Conservation (phyloP, 2,888 invertebrate genomes). For the Euzophera pinguis region DNA sequence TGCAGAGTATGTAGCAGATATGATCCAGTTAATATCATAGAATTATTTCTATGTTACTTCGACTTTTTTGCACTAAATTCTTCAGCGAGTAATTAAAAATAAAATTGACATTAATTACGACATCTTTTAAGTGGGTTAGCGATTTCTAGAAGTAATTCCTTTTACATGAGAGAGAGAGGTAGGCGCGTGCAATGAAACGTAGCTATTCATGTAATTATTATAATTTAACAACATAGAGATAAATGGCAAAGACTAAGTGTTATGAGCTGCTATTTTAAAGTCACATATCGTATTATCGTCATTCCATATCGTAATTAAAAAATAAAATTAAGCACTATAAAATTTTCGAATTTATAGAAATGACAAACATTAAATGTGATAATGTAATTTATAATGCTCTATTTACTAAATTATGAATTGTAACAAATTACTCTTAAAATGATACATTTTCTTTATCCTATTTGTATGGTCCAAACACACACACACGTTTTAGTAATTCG, state of each 20-base stretch:
- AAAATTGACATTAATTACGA: constrained; percentile 73
- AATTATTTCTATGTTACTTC: constrained; percentile 23
- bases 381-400: too few species aligned
- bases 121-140: constrained; percentile 64
- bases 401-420: too few species aligned
- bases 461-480: too few species aligned
- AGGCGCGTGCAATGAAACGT: constrained; percentile 51
- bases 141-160: constrained; percentile 67
- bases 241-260: constrained; percentile 30
- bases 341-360: too few species aligned
- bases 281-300: constrained; percentile 17
- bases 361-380: too few species aligned
- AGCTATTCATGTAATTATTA: constrained; percentile 58
- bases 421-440: too few species aligned
- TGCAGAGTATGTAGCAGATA: constrained; percentile 15
- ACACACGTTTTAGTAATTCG: too few species aligned
- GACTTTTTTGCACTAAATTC: constrained; percentile 42
- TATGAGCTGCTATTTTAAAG: not conserved
- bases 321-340: too few species aligned
- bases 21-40: constrained; percentile 17
- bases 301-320: too few species aligned
- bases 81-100: constrained; percentile 61
- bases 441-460: too few species aligned
- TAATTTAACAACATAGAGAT: constrained; percentile 56
- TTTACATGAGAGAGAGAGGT: constrained; percentile 44